These are phyloP conservation scores for Tenthredo livida DNA, from an alignment of 2,888 invertebrate species.

Conservation along the genomic window DNA sequence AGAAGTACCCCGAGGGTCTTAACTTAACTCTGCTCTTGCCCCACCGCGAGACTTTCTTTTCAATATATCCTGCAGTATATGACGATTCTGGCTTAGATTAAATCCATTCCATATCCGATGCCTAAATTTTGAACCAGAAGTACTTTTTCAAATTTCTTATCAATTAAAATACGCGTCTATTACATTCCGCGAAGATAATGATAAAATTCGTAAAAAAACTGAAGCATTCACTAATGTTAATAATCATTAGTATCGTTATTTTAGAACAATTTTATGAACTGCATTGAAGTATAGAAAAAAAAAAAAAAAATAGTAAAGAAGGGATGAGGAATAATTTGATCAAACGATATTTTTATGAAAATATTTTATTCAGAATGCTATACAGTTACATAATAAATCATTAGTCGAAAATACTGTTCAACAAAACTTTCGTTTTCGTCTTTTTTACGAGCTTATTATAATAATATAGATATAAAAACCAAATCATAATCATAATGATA, in stretches of 20 bases:
- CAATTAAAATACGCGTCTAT: too few relatives aligned
- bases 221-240: not conserved
- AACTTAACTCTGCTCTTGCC: constrained; percentile 34
- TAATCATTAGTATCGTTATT: not conserved
- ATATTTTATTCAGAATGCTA: constrained; percentile 20
- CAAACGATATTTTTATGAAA: constrained; percentile 13
- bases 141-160: too few relatives aligned
- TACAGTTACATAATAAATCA: constrained; percentile 14
- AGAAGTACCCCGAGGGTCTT: constrained; percentile 47
- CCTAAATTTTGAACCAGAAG: not conserved
- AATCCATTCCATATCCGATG: not conserved
- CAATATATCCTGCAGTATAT: constrained; percentile 15
- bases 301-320: not conserved
- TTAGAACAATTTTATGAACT: not conserved
- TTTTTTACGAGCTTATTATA: not conserved
- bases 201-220: too few relatives aligned
- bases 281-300: not conserved
- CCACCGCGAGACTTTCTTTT: not conserved
- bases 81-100: not conserved
- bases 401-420: constrained; percentile 3
- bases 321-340: not conserved
- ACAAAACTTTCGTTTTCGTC: not conserved
- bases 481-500: not conserved
- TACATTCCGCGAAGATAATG: too few relatives aligned
- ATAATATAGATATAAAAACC: not conserved